Percentiles rank a stretch among this genome's conserved stretches.
These are phyloP conservation scores for Dinocampus coccinellae DNA, from an alignment of 2,888 invertebrate species.

Conservation along the genomic window DNA sequence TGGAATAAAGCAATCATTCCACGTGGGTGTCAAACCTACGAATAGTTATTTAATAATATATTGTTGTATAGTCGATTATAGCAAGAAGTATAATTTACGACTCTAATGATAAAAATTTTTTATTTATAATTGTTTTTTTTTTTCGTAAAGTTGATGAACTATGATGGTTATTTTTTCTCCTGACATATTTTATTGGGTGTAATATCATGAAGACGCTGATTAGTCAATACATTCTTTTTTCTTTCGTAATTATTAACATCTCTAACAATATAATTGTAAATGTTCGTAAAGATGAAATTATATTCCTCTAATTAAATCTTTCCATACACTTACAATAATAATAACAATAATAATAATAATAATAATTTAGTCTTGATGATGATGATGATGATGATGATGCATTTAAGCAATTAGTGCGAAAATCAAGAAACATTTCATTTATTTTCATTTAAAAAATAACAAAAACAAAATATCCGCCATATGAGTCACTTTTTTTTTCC, in stretches of 20 bases:
- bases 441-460: not conserved
- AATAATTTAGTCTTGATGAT: slow-evolving; percentile 14
- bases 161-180: slow-evolving; percentile 26
- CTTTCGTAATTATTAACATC: slow-evolving; percentile 32
- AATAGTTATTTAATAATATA: slow-evolving; percentile 35
- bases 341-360: slow-evolving; percentile 8
- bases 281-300: slow-evolving; percentile 3
- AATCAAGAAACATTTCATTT: not conserved
- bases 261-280: not conserved
- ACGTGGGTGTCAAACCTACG: slow-evolving; percentile 48
- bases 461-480: not conserved
- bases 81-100: slow-evolving; percentile 43
- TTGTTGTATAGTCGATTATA: slow-evolving; percentile 44
- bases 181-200: slow-evolving; percentile 29
- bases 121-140: slow-evolving; percentile 32
- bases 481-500: not conserved
- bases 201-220: slow-evolving; percentile 21
- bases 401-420: slow-evolving; percentile 1
- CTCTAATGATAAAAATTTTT: slow-evolving; percentile 42
- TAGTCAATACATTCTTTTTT: slow-evolving; percentile 26
- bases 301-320: slow-evolving; percentile 16
- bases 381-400: not conserved
- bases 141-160: slow-evolving; percentile 22
- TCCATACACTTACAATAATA: not conserved
- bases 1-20: slow-evolving; percentile 38